Base-by-base conservation (phyloP, 1,140 invertebrate genomes). In the Zaprionus tsacasi region DNA sequence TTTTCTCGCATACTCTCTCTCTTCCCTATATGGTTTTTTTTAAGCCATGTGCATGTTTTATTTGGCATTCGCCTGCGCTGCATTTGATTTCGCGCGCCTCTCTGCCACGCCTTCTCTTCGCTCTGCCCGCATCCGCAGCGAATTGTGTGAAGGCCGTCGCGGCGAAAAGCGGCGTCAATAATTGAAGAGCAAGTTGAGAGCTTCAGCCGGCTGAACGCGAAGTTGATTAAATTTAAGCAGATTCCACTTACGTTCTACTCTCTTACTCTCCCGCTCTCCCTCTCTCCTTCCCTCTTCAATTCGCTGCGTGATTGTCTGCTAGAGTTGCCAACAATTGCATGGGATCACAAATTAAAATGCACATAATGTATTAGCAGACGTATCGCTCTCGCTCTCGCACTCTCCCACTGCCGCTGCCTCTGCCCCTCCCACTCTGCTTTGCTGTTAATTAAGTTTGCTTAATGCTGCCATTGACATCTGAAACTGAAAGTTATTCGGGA, bases 41-140 rank as follows among this genome's bases (percentile, higher is more conserved):
- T 78, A 88, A 88, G 85, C 81, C 83, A 87, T 88, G 77, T 83
- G 67, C 81, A 88, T 88, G 85, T 88, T 88, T 88, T 88, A 83
- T 88, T 88, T 81, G 85, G 68, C 70, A 55, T 70, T 73, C 73
- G 70, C 63, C 74, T 64, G 33, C 63, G 57, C 83, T 82, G 80
- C 80, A 78, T 74, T 85, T 77, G 74, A 56, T 67, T 52, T 59
- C 70, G 45, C 45, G 17, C 5, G 11, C 40, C n/a, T n/a, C n/a
- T 15, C 33, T 8, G 6, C 2, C n/a, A 3, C 3, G 17, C 17
- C 10, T 10, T 4, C 45, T 25, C 17, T 3, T 3, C 8, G 2
- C 45, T 2, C 45, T 45, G 6, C 8, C 8, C 2, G 1, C 45
- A 3, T 10, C 45, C 78, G 69, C 50, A 69, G 65, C 69, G 66